Evolutionary conservation across 2,797 vertebrate genomes (phyloP).

Genomic region (Vipera ursinii): DNA sequence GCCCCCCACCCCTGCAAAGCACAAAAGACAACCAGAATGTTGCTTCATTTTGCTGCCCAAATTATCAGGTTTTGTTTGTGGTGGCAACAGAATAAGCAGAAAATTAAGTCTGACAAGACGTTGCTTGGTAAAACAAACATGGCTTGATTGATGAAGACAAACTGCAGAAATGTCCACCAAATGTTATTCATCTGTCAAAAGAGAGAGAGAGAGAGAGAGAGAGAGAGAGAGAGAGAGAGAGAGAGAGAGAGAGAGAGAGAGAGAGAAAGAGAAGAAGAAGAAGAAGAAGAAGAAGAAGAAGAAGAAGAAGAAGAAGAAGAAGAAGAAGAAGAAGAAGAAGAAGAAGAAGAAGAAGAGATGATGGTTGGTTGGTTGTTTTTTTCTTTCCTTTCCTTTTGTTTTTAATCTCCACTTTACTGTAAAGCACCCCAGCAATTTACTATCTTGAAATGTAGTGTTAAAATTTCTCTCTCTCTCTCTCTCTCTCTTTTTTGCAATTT

Average conservation of each 20-base stretch:
- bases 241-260: too few relatives aligned
- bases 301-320: too few relatives aligned
- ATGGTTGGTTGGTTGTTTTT: not conserved
- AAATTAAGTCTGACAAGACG: slow-evolving; percentile 87
- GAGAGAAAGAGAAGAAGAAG: too few relatives aligned
- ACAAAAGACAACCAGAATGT: slow-evolving; percentile 69
- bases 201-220: too few relatives aligned
- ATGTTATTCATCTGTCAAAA: slow-evolving; percentile 42
- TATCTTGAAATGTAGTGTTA: slow-evolving; percentile 60
- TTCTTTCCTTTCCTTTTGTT: not conserved
- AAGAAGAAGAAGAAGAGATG: not conserved
- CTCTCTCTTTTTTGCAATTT: slow-evolving; percentile 51
- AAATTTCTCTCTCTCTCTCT: slow-evolving; percentile 45
- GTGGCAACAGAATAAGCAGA: slow-evolving; percentile 78
- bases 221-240: too few relatives aligned
- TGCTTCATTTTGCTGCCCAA: slow-evolving; percentile 72
- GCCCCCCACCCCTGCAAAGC: slow-evolving; percentile 69
- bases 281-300: too few relatives aligned
- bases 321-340: too few relatives aligned
- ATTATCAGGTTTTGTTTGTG: slow-evolving; percentile 73
- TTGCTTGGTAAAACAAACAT: slow-evolving; percentile 86
- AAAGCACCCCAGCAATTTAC: slow-evolving; percentile 50
- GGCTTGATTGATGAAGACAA: slow-evolving; percentile 86
- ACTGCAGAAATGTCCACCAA: slow-evolving; percentile 71
- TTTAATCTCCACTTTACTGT: slow-evolving; percentile 16